Evolutionary conservation across 2,888 invertebrate genomes (phyloP).

Genomic region (Melanotus villosus): DNA sequence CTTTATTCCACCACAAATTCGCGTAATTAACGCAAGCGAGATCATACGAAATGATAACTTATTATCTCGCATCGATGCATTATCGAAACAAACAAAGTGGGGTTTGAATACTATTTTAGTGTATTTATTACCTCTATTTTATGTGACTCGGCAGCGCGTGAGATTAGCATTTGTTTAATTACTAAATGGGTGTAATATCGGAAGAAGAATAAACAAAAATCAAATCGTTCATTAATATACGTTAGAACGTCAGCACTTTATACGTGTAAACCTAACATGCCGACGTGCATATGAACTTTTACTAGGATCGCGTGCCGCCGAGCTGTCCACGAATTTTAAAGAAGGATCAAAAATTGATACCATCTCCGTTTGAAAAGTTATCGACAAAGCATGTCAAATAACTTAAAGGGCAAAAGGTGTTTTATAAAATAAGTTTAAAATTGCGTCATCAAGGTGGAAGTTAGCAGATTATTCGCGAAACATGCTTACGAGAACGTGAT

Average conservation of each 20-base stretch:
- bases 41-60: background rate
- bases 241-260: too few species aligned
- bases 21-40: background rate
- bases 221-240: too few species aligned
- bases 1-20: conserved; percentile 13
- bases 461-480: background rate
- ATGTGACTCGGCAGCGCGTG: too few species aligned
- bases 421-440: background rate
- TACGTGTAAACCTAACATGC: too few species aligned
- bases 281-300: background rate
- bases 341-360: background rate
- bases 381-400: background rate
- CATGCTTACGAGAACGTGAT: background rate
- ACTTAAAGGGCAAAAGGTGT: background rate
- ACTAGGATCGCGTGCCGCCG: background rate
- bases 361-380: background rate
- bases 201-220: too few species aligned
- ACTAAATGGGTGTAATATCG: too few species aligned
- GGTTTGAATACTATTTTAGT: too few species aligned
- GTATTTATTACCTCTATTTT: too few species aligned
- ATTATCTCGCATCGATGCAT: background rate
- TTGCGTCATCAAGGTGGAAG: background rate
- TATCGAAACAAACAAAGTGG: background rate
- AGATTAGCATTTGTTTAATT: too few species aligned
- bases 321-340: background rate